phyloP scores from a whole-genome alignment of 2,888 invertebrate species.

The Andrena dorsata region DNA sequence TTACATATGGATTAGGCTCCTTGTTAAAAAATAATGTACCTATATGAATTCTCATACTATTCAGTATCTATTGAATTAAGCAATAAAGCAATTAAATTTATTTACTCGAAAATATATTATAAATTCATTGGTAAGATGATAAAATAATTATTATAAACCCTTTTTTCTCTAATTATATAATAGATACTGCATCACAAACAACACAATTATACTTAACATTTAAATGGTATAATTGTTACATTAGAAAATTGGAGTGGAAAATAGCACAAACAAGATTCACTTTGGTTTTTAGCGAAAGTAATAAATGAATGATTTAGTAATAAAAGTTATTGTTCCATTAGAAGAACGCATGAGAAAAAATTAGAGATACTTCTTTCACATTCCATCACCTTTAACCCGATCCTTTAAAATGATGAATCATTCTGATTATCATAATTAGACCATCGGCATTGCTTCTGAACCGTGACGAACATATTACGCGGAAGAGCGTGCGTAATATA shows the following conservation, averaged over 20 bases:
- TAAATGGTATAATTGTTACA: background rate
- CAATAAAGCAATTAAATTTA: background rate
- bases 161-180: background rate
- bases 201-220: background rate
- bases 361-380: conserved; percentile 33
- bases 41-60: too few relatives aligned
- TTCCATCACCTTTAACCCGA: conserved; percentile 63
- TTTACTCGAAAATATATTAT: background rate
- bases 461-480: conserved; percentile 32
- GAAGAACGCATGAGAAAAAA: conserved; percentile 15
- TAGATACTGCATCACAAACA: background rate
- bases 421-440: conserved; percentile 65
- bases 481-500: background rate
- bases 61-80: conserved; percentile 16
- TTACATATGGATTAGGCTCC: conserved; percentile 49
- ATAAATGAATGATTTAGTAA: conserved; percentile 6
- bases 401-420: conserved; percentile 70
- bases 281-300: background rate
- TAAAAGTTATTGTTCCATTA: background rate
- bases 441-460: conserved; percentile 34
- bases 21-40: conserved; percentile 57
- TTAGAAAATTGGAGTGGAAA: background rate
- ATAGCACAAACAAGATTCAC: background rate
- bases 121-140: background rate
- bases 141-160: background rate